Conservation (phyloP, 1,140 invertebrate species). For the Thalassaphorura encarpata region DNA sequence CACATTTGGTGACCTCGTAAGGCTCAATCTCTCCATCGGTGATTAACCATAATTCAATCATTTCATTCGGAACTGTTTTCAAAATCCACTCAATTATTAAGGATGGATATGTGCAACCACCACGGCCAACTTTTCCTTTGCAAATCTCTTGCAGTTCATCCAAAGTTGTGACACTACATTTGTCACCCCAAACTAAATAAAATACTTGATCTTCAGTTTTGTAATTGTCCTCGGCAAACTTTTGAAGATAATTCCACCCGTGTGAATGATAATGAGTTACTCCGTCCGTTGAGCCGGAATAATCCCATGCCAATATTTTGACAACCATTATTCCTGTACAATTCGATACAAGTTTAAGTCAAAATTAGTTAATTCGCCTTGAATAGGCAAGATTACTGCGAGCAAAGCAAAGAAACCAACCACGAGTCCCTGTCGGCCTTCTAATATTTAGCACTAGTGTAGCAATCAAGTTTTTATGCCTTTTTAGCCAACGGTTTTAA, state of each 20-base stretch:
- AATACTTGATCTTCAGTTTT: neutral
- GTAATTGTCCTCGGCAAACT: neutral
- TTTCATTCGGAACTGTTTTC: neutral
- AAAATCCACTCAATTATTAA: slow-evolving; percentile 6
- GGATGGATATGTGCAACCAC: slow-evolving; percentile 12
- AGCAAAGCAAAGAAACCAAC: no score
- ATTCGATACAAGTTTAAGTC: no score
- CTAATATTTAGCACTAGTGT: no score
- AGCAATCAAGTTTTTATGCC: no score
- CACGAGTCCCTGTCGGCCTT: no score
- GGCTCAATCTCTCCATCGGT: slow-evolving; percentile 11
- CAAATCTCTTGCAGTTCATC: neutral
- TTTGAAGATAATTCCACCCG: neutral
- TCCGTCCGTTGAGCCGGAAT: slow-evolving; percentile 5
- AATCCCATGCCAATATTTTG: slow-evolving; percentile 9
- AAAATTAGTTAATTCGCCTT: no score
- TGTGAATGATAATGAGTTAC: neutral
- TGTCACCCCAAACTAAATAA: neutral
- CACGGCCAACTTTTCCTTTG: neutral
- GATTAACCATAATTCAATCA: slow-evolving; percentile 11
- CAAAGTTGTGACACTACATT: neutral
- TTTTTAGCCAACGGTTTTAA: no score
- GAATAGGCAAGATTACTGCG: no score
- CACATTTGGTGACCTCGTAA: slow-evolving; percentile 3
- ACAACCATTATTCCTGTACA: no score